These are phyloP conservation scores for Lordiphosa mommai DNA, from an alignment of 1,140 invertebrate species.

Conservation along the genomic window DNA sequence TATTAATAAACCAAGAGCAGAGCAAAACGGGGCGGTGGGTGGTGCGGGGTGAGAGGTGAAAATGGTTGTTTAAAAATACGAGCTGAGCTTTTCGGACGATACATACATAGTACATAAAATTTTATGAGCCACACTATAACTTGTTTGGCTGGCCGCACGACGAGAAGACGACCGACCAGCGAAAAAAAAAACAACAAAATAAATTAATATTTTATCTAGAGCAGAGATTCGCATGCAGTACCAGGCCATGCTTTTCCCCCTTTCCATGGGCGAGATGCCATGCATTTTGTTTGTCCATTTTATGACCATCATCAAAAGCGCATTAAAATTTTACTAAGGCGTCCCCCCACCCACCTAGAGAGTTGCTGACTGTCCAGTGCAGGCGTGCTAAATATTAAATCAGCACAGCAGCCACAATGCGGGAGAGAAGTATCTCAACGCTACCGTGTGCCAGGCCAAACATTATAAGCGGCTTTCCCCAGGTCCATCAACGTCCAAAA, in stretches of 20 bases:
- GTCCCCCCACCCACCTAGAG: slow-evolving; percentile 4
- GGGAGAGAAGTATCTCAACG: not conserved
- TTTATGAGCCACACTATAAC: slow-evolving; percentile 67
- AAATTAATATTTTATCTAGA: slow-evolving; percentile 78
- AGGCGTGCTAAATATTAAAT: slow-evolving; percentile 76
- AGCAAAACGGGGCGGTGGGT: not conserved
- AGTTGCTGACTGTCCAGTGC: slow-evolving; percentile 15
- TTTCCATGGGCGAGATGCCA: slow-evolving; percentile 11
- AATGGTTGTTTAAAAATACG: not conserved
- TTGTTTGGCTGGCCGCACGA: slow-evolving; percentile 51
- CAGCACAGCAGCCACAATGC: slow-evolving; percentile 19
- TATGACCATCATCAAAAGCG: slow-evolving; percentile 76
- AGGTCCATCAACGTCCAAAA: slow-evolving; percentile 57
- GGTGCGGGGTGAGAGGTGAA: not conserved
- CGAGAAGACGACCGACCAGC: slow-evolving; percentile 1
- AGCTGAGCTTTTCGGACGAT: slow-evolving; percentile 27
- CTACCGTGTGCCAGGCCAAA: slow-evolving; percentile 40
- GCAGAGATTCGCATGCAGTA: slow-evolving; percentile 68
- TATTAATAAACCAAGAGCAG: slow-evolving; percentile 58
- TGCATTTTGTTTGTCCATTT: slow-evolving; percentile 76
- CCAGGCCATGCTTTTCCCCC: slow-evolving; percentile 27
- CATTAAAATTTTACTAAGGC: slow-evolving; percentile 77
- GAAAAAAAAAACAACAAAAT: slow-evolving; percentile 40
- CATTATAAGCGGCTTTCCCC: slow-evolving; percentile 71
- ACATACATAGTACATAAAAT: slow-evolving; percentile 56